A percentile compares a stretch with the other conserved stretches of the same genome.
phyloP scores from a whole-genome alignment of 2,113 vertebrate genomes.

The Bathybates hornii region DNA sequence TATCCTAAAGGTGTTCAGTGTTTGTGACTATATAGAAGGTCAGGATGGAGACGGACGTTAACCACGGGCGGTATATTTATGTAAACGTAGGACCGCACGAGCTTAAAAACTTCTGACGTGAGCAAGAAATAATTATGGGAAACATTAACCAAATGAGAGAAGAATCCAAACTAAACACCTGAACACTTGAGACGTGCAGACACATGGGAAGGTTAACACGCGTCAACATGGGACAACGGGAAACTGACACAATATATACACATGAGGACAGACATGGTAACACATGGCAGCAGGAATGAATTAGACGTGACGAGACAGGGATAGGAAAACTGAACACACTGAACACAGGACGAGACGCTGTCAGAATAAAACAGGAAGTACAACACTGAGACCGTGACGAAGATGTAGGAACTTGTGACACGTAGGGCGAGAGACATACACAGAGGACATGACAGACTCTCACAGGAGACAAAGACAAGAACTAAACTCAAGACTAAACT shows the following conservation, averaged over 20 bases:
- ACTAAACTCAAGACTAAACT: not conserved
- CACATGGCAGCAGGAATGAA: not conserved
- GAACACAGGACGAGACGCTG: not conserved
- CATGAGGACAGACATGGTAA: not conserved
- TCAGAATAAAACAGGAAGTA: not conserved
- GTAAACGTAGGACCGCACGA: not conserved
- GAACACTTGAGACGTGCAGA: not conserved
- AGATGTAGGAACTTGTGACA: not conserved
- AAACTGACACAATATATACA: not conserved
- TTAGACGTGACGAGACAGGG: not conserved
- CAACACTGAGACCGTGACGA: not conserved
- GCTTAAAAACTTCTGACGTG: not conserved
- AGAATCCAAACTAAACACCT: not conserved
- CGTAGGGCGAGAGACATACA: not conserved
- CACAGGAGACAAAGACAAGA: not conserved
- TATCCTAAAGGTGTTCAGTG: not conserved
- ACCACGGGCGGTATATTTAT: not conserved
- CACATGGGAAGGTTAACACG: not conserved
- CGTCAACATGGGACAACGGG: not conserved
- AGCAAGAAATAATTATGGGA: not conserved
- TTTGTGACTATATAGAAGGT: not conserved
- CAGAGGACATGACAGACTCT: not conserved
- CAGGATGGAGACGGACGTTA: not conserved
- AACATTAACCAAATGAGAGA: not conserved
- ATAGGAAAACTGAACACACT: not conserved